phyloP scores from a whole-genome alignment of 2,113 vertebrate genomes.

The Carassius carassius region DNA sequence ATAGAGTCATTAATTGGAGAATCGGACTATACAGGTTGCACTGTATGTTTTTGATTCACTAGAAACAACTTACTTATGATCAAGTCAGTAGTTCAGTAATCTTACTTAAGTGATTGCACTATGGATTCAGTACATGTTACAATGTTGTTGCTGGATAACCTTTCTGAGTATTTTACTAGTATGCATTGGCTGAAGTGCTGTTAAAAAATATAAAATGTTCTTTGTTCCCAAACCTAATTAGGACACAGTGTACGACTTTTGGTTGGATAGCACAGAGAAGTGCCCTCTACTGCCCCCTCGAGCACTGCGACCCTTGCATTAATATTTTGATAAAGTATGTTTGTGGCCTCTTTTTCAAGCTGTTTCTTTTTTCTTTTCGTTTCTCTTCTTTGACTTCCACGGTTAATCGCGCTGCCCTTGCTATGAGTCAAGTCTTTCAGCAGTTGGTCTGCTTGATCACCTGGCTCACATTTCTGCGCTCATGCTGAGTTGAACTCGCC shows the following conservation, averaged over 20 bases:
- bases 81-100: not conserved
- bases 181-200: not conserved
- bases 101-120: not conserved
- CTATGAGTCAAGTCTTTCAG: conserved; percentile 30
- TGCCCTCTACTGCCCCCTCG: not conserved
- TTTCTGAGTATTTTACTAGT: not conserved
- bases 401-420: conserved; percentile 24
- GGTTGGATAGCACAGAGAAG: not conserved
- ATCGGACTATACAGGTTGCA: not conserved
- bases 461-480: conserved; percentile 4
- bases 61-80: not conserved
- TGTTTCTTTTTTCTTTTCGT: not conserved
- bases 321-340: not conserved
- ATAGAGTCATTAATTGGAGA: not conserved
- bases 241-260: not conserved
- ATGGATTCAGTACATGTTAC: not conserved
- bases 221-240: not conserved
- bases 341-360: not conserved
- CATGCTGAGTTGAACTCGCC: conserved; percentile 49
- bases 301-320: not conserved
- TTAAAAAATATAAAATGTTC: not conserved
- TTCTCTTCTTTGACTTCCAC: not conserved
- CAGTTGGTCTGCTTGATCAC: conserved; percentile 38
- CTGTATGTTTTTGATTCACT: not conserved
- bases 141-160: not conserved